phyloP scores from a whole-genome alignment of 2,888 invertebrate genomes.

The Caenorhabditis sp. region DNA sequence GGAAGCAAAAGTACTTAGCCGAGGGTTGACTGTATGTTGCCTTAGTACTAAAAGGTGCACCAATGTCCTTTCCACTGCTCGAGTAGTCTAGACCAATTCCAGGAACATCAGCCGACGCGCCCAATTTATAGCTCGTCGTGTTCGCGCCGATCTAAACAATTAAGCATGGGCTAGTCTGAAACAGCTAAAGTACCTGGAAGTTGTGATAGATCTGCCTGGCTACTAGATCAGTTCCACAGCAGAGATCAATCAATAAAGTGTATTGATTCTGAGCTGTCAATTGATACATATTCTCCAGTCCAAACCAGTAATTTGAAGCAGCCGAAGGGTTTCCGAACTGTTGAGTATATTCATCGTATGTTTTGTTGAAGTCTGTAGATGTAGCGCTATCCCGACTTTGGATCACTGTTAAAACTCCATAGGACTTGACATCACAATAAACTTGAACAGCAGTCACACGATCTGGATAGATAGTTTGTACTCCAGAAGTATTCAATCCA shows the following conservation, averaged over 20 bases:
- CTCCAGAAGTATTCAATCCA: conserved; percentile 7
- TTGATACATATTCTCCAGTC: conserved; percentile 46
- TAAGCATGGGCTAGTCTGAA: not conserved
- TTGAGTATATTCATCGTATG: conserved; percentile 22
- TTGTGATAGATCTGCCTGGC: conserved; percentile 35
- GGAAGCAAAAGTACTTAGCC: not conserved
- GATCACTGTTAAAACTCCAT: conserved; percentile 32
- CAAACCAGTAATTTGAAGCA: conserved; percentile 46
- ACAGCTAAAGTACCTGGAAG: conserved; percentile 25
- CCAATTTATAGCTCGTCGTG: conserved; percentile 22
- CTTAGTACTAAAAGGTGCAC: not conserved
- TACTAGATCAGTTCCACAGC: conserved; percentile 20
- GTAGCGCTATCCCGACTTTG: conserved; percentile 25
- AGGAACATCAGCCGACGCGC: conserved; percentile 22
- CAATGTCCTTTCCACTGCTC: not conserved
- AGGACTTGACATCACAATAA: conserved; percentile 19
- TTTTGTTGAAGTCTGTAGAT: conserved; percentile 13
- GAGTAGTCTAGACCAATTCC: conserved; percentile 35
- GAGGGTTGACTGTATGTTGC: not conserved
- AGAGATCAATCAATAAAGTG: conserved; percentile 35
- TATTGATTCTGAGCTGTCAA: conserved; percentile 14
- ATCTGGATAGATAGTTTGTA: conserved; percentile 27
- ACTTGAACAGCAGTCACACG: conserved; percentile 14
- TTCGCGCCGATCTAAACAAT: conserved; percentile 23
- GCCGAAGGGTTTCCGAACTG: conserved; percentile 32